These are phyloP conservation scores for Semaprochilodus insignis DNA, from an alignment of 2,797 vertebrate species.

Conservation along the genomic window DNA sequence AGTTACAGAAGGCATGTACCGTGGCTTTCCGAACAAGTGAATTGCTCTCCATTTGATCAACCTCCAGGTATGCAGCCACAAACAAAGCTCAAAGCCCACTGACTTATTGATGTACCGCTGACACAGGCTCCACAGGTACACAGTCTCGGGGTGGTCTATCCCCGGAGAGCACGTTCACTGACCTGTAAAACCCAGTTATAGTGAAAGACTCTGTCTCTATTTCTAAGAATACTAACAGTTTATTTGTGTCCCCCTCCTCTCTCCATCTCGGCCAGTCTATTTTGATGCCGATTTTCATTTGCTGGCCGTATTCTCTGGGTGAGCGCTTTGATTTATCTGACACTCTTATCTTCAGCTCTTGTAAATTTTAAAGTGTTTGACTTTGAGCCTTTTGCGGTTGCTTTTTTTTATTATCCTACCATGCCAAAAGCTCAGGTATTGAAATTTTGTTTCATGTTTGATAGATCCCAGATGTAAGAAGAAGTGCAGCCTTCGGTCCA, in stretches of 20 bases:
- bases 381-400: conserved; percentile 38
- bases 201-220: conserved; percentile 61
- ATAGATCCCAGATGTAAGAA: conserved; percentile 42
- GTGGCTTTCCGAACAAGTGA: not conserved
- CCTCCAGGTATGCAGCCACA: conserved; percentile 13
- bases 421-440: conserved; percentile 43
- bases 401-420: conserved; percentile 38
- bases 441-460: conserved; percentile 47
- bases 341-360: conserved; percentile 16
- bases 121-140: conserved; percentile 57
- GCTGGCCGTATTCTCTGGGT: conserved; percentile 27
- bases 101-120: conserved; percentile 66
- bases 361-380: conserved; percentile 38
- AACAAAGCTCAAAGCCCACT: conserved; percentile 30
- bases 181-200: conserved; percentile 68
- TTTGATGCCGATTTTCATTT: conserved; percentile 48
- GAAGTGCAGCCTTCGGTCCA: conserved; percentile 23
- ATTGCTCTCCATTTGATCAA: conserved; percentile 14
- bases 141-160: conserved; percentile 55
- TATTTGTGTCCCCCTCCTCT: conserved; percentile 42
- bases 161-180: conserved; percentile 60
- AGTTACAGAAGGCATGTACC: not conserved
- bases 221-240: conserved; percentile 57
- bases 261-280: conserved; percentile 52
- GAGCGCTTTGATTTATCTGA: conserved; percentile 42